phyloP scores from a whole-genome alignment of 2,888 invertebrate genomes.

The Tetragnatha montana region DNA sequence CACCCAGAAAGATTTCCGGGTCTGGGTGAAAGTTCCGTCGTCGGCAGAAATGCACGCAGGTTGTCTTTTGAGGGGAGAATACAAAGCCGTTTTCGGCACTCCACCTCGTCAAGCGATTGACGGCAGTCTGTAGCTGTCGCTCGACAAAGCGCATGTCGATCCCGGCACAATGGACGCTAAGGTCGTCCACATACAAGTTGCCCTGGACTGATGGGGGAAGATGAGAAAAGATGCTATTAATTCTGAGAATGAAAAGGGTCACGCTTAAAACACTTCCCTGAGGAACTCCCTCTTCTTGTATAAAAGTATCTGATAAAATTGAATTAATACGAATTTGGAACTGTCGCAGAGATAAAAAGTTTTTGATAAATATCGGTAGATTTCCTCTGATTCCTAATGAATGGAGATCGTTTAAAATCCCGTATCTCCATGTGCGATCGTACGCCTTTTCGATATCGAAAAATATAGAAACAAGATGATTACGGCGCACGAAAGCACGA shows the following conservation, averaged over 20 bases:
- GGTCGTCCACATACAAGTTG: slow-evolving; percentile 4
- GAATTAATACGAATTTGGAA: not conserved
- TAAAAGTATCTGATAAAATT: not conserved
- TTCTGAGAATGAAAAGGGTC: not conserved
- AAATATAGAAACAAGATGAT: not conserved
- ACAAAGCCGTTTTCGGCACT: not conserved
- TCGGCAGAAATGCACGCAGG: not conserved
- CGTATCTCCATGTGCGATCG: too few species aligned
- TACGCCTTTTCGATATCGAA: too few species aligned
- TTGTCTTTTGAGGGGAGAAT: not conserved
- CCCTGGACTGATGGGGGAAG: slow-evolving; percentile 5
- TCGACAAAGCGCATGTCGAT: not conserved
- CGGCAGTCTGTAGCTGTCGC: not conserved
- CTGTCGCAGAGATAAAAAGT: not conserved
- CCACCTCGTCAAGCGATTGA: not conserved
- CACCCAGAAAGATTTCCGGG: not conserved
- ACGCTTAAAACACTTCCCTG: slow-evolving; percentile 13
- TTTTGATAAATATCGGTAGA: slow-evolving; percentile 9
- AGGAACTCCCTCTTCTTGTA: slow-evolving; percentile 12
- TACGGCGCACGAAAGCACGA: not conserved
- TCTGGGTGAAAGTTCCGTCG: not conserved
- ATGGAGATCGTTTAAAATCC: too few species aligned
- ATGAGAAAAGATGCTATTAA: not conserved
- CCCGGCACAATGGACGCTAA: not conserved
- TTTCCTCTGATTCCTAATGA: not conserved